Base-by-base conservation (phyloP, 2,888 invertebrate species). In the Stenoptilia bipunctidactyla region DNA sequence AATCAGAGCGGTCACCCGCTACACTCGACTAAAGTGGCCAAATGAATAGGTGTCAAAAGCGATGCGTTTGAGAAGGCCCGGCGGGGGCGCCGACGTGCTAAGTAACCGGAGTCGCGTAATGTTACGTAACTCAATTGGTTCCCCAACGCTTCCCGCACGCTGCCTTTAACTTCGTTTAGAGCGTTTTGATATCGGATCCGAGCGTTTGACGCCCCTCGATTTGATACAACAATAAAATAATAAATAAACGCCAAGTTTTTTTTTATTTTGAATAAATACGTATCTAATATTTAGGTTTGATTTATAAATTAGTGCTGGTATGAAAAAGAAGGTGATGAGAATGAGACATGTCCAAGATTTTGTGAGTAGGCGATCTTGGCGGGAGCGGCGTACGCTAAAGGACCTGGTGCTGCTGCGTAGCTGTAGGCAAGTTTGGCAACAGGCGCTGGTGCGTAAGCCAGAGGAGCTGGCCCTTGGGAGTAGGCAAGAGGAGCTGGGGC, bases 161-260 rank as follows among this genome's bases (percentile, higher is more conserved):
- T 76, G 71, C 66, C 61, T 53, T 56, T 82, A 83, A 83, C 82
- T 80, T 82, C 76, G 73, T 83, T 80, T 76, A 55, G 54, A 72
- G 57, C 82, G 77, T 80, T 82, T 80, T 80, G 82, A 82, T 83
- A 83, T 83, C 77, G 71, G 82, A 83, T 83, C 73, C 79, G 61
- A 12, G 56, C 68, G 70, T 58, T 76, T 72, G n/a, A n/a, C 30
- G 30, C 30, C 30, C 30, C 30, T 12, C 20, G 4, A 8, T 20
- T 20, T 20, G 20, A 20, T 20, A 20, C 20, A 20, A 30, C 9
- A 30, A 39, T 34, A 30, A 37, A 13, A 10, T 15, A 27, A 37
- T 30, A 37, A 25, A 37, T 13, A 13, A 20, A 15, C 15, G 10
- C 15, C 8, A 10, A 52, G 49, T 46, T 44, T 38, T 45, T n/a